Conservation (phyloP, 2,113 vertebrate species). For the Saimiri boliviensis region DNA sequence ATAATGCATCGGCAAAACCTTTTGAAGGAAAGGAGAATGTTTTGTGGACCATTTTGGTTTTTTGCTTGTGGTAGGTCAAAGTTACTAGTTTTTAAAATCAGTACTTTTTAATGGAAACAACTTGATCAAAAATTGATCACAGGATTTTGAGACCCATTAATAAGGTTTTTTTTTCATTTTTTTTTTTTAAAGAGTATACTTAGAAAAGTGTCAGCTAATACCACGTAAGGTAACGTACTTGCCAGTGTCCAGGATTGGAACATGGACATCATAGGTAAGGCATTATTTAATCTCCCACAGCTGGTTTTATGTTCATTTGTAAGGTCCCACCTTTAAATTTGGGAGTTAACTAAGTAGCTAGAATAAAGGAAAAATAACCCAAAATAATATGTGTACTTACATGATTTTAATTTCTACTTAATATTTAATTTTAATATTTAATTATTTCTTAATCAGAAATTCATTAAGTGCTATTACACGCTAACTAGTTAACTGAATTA, state of each 20-base stretch:
- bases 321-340: neutral
- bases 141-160: no score
- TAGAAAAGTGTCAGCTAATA: neutral
- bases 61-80: no score
- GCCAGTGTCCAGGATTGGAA: neutral
- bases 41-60: no score
- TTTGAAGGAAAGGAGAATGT: no score
- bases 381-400: neutral
- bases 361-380: neutral
- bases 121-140: no score
- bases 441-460: neutral
- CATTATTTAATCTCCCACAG: neutral
- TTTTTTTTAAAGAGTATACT: neutral
- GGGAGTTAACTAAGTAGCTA: neutral
- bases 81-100: no score
- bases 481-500: neutral
- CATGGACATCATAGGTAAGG: neutral
- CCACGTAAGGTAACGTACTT: neutral
- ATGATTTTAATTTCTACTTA: neutral
- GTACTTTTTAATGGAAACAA: no score
- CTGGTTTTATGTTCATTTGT: neutral
- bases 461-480: neutral
- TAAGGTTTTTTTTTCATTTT: no score
- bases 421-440: neutral
- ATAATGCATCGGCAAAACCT: no score